Base-by-base conservation (phyloP, 2,888 invertebrate genomes). In the Cephus pulcher region DNA sequence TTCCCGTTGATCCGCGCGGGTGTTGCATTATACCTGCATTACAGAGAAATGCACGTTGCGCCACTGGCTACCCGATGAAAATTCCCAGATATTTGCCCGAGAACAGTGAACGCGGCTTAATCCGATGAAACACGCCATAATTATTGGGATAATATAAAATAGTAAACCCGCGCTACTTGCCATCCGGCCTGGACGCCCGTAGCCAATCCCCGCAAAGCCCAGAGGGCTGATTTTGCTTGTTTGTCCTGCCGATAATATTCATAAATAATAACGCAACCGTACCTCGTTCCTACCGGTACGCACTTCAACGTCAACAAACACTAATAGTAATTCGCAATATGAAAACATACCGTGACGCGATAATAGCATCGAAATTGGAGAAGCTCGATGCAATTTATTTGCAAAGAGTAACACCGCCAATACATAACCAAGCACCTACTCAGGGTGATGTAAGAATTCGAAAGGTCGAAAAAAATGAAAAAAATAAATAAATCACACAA, bases 101-200 rank as follows among this genome's bases (percentile, higher is more conserved):
- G 76, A 76, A 75, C 75, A 34, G 69, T 56, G 74, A 34, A 33
- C 73, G 68, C 23, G 34, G 73, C 70, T 80, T 79, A 79, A 80
- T 80, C 80, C 80, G 34, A 15, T 76, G 34, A 73, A 78, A 80
- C 75, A 76, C 73, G 73, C 77, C 75, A 80, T 80, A 79, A 80
- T 80, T 80, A 80, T 80, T 76, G 76, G 79, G 71, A 75, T 80
- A 79, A 80, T 79, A 80, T 80, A 80, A 80, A 80, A 80, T 76
- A 75, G 74, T 69, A 78, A 71, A 68, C 23, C 73, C 73, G 73
- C 1, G 12, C 37, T 35, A 78, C 40, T 32, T 35, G 68, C 68
- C 56, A 73, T 76, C 69, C 74, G 71, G 74, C 75, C 70, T 74
- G 74, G 4, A 33, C 3, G 12, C 35, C 12, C 56, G 9, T 56